These are phyloP conservation scores for Lepidothrix coronata DNA, from an alignment of 2,113 vertebrate genomes.

Conservation along the genomic window DNA sequence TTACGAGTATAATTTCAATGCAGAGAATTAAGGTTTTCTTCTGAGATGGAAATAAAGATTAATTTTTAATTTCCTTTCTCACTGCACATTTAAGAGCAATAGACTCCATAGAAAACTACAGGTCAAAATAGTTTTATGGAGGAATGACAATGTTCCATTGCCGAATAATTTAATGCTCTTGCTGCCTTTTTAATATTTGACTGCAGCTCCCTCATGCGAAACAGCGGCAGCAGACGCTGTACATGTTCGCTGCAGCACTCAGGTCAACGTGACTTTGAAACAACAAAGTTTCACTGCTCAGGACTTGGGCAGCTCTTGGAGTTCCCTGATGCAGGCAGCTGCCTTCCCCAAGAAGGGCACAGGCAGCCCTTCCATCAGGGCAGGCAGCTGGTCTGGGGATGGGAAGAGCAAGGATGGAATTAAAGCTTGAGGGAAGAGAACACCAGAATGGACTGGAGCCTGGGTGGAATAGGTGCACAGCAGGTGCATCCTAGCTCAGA, in stretches of 20 bases:
- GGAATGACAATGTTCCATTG: constrained; percentile 67
- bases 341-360: not conserved
- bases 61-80: constrained; percentile 86
- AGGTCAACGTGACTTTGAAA: constrained; percentile 73
- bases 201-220: constrained; percentile 74
- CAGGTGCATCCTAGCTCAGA: not conserved
- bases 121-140: constrained; percentile 77
- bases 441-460: not conserved
- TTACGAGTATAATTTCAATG: constrained; percentile 79
- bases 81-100: constrained; percentile 77
- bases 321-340: not conserved
- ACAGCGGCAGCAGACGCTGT: not conserved
- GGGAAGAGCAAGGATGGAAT: not conserved
- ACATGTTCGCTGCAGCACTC: constrained; percentile 14
- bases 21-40: constrained; percentile 82
- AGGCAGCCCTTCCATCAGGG: not conserved
- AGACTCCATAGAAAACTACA: constrained; percentile 65
- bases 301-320: not conserved
- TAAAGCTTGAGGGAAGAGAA: not conserved
- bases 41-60: constrained; percentile 86
- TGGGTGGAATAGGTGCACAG: not conserved
- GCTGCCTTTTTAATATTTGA: constrained; percentile 73
- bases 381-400: not conserved
- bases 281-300: constrained; percentile 18
- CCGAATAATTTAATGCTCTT: constrained; percentile 72